Base-by-base conservation (phyloP, 1,140 invertebrate species). In the Hylyphantes graminicola region DNA sequence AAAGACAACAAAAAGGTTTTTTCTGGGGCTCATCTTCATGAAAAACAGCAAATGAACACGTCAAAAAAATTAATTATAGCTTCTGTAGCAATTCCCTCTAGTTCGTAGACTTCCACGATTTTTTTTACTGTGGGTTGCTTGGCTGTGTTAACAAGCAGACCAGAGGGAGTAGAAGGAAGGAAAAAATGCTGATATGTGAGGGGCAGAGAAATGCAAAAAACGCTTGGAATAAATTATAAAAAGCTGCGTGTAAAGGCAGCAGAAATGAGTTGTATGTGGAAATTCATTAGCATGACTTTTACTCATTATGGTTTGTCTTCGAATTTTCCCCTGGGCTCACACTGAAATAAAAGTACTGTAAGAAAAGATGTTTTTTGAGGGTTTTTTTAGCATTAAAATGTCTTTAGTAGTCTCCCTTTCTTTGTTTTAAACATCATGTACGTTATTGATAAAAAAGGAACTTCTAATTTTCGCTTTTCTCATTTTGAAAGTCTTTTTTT, bases 51-150 rank as follows among this genome's bases (percentile, higher is more conserved):
- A 82, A 82, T 82, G 80, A 82, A 74, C 59, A 82, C 70, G 70
- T 74, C 80, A 73, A 81, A 82, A 82, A 82, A 74, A 82, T 82
- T 82, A 82, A 82, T 82, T 82, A 82, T 82, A 74, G 67, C 59
- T 82, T 82, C 80, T 63, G 59, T 73, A 51, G 54, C 55, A 55
- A 70, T 81, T 72, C 78, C 55, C 77, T 15, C 48, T 55, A 35
- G 17, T 35, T 72, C 12, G 54, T 21, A 53, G 48, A 59, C 70
- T 35, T 21, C 64, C 54, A 13, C 50, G 8, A 50, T 53, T 61
- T 64, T 64, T 81, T 73, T 73, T 57, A 21, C 15, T 73, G n/a
- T 21, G 9, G 51, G 11, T 51, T 21, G 10, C 19, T 48, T 67
- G 12, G 21, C 19, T 67, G 64, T 67, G 21, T 13, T 67, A 67